Conservation (phyloP, 2,888 invertebrate genomes). For the Drosophila meridiana region DNA sequence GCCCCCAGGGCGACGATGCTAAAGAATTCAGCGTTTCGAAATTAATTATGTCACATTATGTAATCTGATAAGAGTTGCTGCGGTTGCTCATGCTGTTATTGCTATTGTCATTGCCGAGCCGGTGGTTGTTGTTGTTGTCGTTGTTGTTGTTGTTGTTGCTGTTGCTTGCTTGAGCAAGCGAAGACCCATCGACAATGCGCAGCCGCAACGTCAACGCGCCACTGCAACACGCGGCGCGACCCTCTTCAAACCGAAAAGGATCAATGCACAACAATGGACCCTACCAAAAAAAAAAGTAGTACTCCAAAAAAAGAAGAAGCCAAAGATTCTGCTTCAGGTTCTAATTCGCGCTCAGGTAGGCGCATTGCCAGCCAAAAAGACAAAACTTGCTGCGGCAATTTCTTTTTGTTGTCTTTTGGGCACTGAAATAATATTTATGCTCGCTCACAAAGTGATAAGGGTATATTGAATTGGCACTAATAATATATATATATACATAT, state of each 20-base stretch:
- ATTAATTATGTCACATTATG: slow-evolving; percentile 85
- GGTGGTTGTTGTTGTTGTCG: slow-evolving; percentile 22
- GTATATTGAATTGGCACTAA: background rate
- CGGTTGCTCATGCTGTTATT: slow-evolving; percentile 47
- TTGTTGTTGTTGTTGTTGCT: slow-evolving; percentile 19
- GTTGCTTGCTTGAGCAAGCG: slow-evolving; percentile 32
- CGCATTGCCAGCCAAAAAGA: slow-evolving; percentile 31
- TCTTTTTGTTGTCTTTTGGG: slow-evolving; percentile 48
- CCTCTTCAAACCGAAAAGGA: slow-evolving; percentile 66
- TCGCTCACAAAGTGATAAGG: background rate
- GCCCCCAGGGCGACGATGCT: slow-evolving; percentile 18
- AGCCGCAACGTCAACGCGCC: slow-evolving; percentile 65
- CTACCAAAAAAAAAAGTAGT: background rate
- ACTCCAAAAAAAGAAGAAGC: slow-evolving; percentile 5
- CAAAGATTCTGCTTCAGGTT: slow-evolving; percentile 21
- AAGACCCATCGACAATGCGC: slow-evolving; percentile 60
- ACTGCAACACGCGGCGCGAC: slow-evolving; percentile 56
- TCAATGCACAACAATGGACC: slow-evolving; percentile 36
- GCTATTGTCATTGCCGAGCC: slow-evolving; percentile 40
- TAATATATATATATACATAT: background rate
- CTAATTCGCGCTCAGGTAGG: slow-evolving; percentile 56
- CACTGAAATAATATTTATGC: slow-evolving; percentile 21
- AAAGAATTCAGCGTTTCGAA: slow-evolving; percentile 64
- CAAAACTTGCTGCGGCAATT: slow-evolving; percentile 52
- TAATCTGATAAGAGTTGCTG: slow-evolving; percentile 82